These are phyloP conservation scores for Orthochromis malagaraziensis DNA, from an alignment of 2,113 vertebrate species.

Conservation along the genomic window DNA sequence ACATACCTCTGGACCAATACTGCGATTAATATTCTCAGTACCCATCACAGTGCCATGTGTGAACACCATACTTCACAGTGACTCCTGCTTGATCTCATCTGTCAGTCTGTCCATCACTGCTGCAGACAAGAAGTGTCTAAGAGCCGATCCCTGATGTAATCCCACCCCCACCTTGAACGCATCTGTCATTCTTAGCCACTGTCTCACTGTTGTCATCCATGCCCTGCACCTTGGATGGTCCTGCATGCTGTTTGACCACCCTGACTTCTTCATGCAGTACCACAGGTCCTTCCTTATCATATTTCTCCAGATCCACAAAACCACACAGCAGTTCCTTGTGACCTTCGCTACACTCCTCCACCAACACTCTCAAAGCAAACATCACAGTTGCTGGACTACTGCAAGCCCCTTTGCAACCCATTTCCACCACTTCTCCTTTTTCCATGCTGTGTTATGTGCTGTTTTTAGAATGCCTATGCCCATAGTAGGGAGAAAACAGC, in stretches of 20 bases:
- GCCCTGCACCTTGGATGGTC: neutral
- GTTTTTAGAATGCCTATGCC: neutral
- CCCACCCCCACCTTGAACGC: neutral
- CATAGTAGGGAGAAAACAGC: neutral
- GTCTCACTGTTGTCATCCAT: neutral
- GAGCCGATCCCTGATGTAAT: neutral
- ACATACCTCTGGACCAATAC: neutral
- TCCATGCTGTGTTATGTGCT: neutral
- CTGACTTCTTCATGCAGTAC: neutral
- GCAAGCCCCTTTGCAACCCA: neutral
- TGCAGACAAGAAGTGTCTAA: neutral
- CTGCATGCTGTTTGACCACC: neutral
- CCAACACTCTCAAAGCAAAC: neutral
- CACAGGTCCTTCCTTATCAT: neutral
- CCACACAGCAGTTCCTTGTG: neutral
- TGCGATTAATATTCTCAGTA: fast-evolving
- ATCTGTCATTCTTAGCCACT: neutral
- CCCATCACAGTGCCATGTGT: neutral
- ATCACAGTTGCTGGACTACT: neutral
- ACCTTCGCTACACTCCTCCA: neutral
- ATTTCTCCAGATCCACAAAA: neutral
- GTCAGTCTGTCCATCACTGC: neutral
- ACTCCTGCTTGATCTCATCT: neutral
- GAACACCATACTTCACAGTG: neutral
- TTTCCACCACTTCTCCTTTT: neutral